phyloP scores from a whole-genome alignment of 2,797 vertebrate genomes.

The Clamator glandarius region DNA sequence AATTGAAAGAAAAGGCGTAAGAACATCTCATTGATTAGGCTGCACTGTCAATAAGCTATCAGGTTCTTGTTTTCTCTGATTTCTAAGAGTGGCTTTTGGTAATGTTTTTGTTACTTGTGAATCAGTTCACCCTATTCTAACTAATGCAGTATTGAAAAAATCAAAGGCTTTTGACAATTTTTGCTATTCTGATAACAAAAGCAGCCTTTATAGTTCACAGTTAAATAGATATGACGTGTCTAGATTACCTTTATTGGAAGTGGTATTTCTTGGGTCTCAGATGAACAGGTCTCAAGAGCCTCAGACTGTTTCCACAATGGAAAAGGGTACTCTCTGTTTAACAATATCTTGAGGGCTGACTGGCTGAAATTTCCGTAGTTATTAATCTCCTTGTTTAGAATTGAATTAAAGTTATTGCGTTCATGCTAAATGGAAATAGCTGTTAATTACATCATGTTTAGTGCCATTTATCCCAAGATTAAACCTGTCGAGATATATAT shows the following conservation, averaged over 20 bases:
- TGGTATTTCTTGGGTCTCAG: not conserved
- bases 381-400: constrained; percentile 18
- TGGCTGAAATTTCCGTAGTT: not conserved
- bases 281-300: not conserved
- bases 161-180: not conserved
- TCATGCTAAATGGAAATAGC: constrained; percentile 1
- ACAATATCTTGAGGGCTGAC: not conserved
- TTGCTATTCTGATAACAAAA: not conserved
- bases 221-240: not conserved
- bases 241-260: not conserved
- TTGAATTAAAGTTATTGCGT: constrained; percentile 19
- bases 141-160: not conserved
- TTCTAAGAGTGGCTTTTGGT: not conserved
- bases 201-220: not conserved
- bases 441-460: constrained; percentile 45
- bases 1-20: not conserved
- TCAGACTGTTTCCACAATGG: not conserved
- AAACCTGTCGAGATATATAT: not conserved
- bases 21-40: not conserved
- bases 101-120: not conserved
- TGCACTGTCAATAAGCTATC: not conserved
- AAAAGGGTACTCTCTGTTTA: not conserved
- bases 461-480: constrained; percentile 14
- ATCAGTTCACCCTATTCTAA: not conserved
- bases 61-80: not conserved